phyloP scores from a whole-genome alignment of 2,888 invertebrate genomes.

The Ptychoptera albimana region DNA sequence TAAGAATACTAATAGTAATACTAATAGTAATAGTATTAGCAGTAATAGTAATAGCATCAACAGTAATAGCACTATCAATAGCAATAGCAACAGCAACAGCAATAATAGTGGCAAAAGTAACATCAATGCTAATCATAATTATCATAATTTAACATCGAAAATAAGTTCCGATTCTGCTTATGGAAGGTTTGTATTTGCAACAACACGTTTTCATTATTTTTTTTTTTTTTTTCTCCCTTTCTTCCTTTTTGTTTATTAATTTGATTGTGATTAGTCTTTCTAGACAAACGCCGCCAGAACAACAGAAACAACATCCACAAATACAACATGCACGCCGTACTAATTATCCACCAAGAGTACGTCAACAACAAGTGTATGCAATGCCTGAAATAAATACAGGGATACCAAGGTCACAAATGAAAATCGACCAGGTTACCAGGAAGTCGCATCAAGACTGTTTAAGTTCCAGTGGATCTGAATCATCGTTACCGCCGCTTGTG shows the following conservation, averaged over 20 bases:
- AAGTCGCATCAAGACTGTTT: slow-evolving; percentile 15
- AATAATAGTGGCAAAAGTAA: too few species aligned
- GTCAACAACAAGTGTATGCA: too few species aligned
- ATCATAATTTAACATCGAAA: slow-evolving; percentile 16
- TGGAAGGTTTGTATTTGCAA: slow-evolving; percentile 68
- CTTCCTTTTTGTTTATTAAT: not conserved
- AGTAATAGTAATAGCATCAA: too few species aligned
- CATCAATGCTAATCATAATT: not conserved
- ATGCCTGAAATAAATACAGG: too few species aligned
- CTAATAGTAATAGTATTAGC: too few species aligned
- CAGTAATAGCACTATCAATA: too few species aligned
- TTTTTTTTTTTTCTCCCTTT: not conserved
- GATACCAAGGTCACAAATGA: too few species aligned
- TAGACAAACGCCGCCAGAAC: not conserved
- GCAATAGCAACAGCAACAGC: not conserved
- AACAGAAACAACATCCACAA: not conserved
- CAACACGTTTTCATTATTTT: not conserved
- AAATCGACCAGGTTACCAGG: too few species aligned
- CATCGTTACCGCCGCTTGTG: slow-evolving; percentile 30
- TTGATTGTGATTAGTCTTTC: not conserved
- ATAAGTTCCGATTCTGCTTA: slow-evolving; percentile 58
- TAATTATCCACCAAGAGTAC: too few species aligned
- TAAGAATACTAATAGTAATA: not conserved
- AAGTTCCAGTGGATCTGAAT: slow-evolving; percentile 47
- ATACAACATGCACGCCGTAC: too few species aligned